Evolutionary conservation across 2,113 vertebrate species (phyloP).

Genomic region (Mionectes macconnelli): DNA sequence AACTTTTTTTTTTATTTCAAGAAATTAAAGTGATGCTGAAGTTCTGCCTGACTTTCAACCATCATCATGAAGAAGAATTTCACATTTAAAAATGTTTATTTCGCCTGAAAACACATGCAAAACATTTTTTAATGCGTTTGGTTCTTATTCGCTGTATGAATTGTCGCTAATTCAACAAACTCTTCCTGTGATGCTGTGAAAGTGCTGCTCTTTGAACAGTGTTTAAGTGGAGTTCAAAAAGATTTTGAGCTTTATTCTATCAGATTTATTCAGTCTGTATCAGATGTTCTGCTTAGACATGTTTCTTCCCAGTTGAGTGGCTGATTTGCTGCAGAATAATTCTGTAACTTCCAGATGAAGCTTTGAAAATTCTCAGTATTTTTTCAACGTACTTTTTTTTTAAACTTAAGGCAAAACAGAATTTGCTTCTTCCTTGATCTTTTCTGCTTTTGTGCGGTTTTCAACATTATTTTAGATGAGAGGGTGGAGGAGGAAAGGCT

Average conservation of each 20-base stretch:
- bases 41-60: background rate
- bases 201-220: background rate
- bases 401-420: background rate
- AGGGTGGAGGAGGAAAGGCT: background rate
- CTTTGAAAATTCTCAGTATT: background rate
- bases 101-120: background rate
- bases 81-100: background rate
- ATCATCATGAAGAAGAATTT: background rate
- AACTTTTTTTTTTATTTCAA: background rate
- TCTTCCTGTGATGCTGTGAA: background rate
- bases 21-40: background rate
- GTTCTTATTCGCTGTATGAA: background rate
- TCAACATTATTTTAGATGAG: background rate
- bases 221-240: background rate
- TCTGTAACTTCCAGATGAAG: background rate
- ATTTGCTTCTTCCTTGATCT: fast-evolving
- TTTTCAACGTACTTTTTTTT: background rate
- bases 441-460: background rate
- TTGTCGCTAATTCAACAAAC: background rate
- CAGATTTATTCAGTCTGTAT: background rate
- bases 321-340: background rate
- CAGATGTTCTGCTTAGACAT: background rate
- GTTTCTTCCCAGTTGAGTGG: background rate
- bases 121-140: background rate
- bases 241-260: background rate